phyloP scores from a whole-genome alignment of 2,888 invertebrate genomes.

The Horisme vitalbata region DNA sequence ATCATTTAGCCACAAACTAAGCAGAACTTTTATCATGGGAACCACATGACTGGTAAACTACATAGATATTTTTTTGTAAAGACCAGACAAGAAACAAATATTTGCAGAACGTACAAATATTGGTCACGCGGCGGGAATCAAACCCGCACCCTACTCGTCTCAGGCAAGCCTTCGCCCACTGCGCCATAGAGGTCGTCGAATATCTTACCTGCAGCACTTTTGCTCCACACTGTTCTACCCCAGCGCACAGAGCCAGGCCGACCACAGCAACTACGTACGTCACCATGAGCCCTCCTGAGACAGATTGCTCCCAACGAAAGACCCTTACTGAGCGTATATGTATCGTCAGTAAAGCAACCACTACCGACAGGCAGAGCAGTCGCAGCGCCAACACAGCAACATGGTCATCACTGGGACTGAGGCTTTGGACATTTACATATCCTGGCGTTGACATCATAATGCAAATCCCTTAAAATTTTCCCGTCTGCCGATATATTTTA shows the following conservation, averaged over 20 bases:
- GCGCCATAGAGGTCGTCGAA: too few relatives aligned
- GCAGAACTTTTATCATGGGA: too few relatives aligned
- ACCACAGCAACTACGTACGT: conserved; percentile 48
- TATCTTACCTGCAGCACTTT: conserved; percentile 52
- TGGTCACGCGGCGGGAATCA: too few relatives aligned
- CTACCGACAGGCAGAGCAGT: conserved; percentile 38
- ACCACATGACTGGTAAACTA: too few relatives aligned
- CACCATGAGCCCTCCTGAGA: conserved; percentile 60
- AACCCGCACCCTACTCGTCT: too few relatives aligned
- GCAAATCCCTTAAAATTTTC: too few relatives aligned
- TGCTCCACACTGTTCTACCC: conserved; percentile 33
- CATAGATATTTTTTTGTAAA: too few relatives aligned
- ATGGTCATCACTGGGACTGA: background rate
- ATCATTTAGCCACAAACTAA: too few relatives aligned
- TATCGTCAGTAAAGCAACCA: conserved; percentile 47
- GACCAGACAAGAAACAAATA: too few relatives aligned
- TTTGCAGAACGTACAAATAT: too few relatives aligned
- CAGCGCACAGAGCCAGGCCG: conserved; percentile 52
- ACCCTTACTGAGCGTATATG: conserved; percentile 57
- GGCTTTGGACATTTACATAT: background rate
- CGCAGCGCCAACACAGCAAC: conserved; percentile 41
- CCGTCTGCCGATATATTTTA: too few relatives aligned
- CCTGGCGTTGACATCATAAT: background rate
- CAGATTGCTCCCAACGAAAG: conserved; percentile 64
- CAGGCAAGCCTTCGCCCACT: too few relatives aligned